phyloP scores from a whole-genome alignment of 2,113 vertebrate genomes.

The Hippopotamus amphibius region DNA sequence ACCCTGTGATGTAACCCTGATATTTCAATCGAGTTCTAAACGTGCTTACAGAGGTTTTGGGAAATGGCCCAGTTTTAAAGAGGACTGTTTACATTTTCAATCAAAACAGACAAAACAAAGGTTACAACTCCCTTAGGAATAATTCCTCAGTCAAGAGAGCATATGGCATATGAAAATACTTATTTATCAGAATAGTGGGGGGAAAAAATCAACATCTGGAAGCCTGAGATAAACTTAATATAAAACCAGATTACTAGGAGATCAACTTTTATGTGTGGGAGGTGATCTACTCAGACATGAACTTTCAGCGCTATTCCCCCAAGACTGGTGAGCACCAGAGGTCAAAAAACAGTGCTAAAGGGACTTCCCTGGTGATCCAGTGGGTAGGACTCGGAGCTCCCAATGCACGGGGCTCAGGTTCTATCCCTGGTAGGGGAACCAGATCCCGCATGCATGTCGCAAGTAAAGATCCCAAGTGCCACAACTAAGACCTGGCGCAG shows the following conservation, averaged over 20 bases:
- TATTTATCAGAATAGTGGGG: conserved; percentile 7
- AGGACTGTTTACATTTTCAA: conserved; percentile 21
- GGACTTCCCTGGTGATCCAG: too few species aligned
- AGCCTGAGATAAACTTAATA: not conserved
- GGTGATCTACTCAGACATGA: not conserved
- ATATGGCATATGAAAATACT: not conserved
- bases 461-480: too few species aligned
- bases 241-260: not conserved
- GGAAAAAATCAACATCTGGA: conserved; percentile 36
- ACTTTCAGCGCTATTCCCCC: not conserved
- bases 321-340: not conserved
- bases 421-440: too few species aligned
- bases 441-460: too few species aligned
- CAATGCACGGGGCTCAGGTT: too few species aligned
- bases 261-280: not conserved
- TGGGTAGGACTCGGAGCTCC: too few species aligned
- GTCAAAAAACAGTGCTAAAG: not conserved
- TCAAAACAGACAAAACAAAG: conserved; percentile 26
- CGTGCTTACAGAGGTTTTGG: not conserved
- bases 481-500: too few species aligned
- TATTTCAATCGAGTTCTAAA: not conserved
- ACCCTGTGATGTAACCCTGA: not conserved
- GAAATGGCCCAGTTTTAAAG: conserved; percentile 43
- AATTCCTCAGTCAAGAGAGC: not conserved
- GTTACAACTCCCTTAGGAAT: not conserved